Conservation (phyloP, 2,888 invertebrate genomes). For the Drosophila bunnanda region DNA sequence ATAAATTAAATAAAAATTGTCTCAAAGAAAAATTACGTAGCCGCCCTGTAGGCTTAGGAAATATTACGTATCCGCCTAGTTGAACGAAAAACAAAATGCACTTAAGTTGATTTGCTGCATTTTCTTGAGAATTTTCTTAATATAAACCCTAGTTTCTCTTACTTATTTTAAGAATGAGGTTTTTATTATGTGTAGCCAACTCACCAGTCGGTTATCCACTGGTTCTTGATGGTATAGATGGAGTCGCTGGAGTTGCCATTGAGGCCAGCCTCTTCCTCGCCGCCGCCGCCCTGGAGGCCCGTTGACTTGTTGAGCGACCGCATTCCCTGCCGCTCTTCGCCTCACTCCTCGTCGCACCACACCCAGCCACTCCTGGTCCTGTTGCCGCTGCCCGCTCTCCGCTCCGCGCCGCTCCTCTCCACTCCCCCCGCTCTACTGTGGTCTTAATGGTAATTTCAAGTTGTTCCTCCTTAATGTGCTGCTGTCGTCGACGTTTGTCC, state of each 20-base stretch:
- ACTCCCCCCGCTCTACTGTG: slow-evolving; percentile 11
- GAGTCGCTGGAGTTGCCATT: slow-evolving; percentile 88
- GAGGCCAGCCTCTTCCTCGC: slow-evolving; percentile 82
- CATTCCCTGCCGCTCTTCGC: slow-evolving; percentile 45
- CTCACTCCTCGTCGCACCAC: neutral
- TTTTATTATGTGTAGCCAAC: slow-evolving; percentile 72
- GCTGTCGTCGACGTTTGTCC: slow-evolving; percentile 37
- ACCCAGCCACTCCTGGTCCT: slow-evolving; percentile 9
- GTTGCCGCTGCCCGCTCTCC: neutral
- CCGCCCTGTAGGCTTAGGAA: neutral
- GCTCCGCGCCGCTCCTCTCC: neutral
- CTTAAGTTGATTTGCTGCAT: neutral
- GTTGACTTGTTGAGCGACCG: slow-evolving; percentile 60
- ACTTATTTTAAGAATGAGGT: neutral
- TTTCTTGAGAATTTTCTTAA: neutral
- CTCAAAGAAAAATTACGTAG: neutral
- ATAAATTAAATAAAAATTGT: neutral
- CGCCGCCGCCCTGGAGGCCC: slow-evolving; percentile 48
- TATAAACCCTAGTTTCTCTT: neutral
- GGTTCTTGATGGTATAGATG: slow-evolving; percentile 90
- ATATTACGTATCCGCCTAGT: slow-evolving; percentile 9
- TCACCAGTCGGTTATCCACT: slow-evolving; percentile 92
- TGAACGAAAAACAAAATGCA: neutral
- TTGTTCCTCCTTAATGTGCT: slow-evolving; percentile 48
- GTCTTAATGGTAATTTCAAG: slow-evolving; percentile 55